Evolutionary conservation across 2,888 invertebrate genomes (phyloP), one percentile per base, ranked within the genome.

Genomic region (Drosophila maculinotata): DNA sequence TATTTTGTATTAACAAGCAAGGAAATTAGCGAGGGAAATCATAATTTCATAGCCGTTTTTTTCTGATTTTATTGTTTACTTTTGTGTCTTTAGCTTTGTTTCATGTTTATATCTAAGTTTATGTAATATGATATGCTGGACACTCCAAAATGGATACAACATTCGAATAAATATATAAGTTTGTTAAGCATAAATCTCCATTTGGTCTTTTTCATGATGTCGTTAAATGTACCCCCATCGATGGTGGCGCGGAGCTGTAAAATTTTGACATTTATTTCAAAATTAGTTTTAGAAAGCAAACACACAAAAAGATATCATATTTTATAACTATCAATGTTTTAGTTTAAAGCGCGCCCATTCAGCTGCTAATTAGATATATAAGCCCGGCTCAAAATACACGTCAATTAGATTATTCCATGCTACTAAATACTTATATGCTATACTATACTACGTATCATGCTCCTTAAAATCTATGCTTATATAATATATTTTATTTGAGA

Each of bases 21-120:
- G 68, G 54, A 88, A 86, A 88, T 83, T 86, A 86, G 83, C 71
- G 63, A 60, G 63, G 67, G 75, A 82, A 86, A 88, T 88, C 88
- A 83, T 83, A 83, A 86, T 83, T 88, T 88, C 67, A 83, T 83
- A 64, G 86, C 48, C n/a, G n/a, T n/a, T n/a, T 57, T 69, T 69
- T 69, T 58, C 10, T 69, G 62, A 56, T 76, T 76, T 86, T 69
- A 62, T 76, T 76, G 59, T 73, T 64, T 36, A 45, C 45, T 44
- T 72, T 62, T 69, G 47, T 59, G 6, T 63, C 28, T 36, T 39
- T 56, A 14, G 59, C 54, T 66, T 76, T 83, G 65, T 62, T 41
- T 80, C 59, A 60, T 54, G 51, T 60, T 60, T 62, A 72, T 62
- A 63, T 63, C 49, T 59, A 44, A 47, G 53, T 48, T 42, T 65